These are phyloP conservation scores for Tiaroga cobitis DNA, from an alignment of 2,797 vertebrate genomes.

Conservation along the genomic window DNA sequence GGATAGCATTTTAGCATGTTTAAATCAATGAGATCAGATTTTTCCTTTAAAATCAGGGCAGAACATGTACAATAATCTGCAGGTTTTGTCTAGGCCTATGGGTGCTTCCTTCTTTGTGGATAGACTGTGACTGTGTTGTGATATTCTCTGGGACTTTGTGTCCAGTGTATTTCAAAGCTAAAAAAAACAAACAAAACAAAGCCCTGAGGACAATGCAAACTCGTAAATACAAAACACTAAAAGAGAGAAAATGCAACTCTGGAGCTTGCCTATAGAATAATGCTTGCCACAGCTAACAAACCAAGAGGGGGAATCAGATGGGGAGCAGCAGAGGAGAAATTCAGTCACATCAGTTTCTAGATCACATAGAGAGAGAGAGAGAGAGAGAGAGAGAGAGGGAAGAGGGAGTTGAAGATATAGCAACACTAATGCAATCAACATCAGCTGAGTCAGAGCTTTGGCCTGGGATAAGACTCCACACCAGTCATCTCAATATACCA, in stretches of 20 bases:
- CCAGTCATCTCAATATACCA: slow-evolving; percentile 3
- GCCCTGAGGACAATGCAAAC: slow-evolving; percentile 49
- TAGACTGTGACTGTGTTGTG: background rate
- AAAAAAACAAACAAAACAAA: background rate
- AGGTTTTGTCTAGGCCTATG: background rate
- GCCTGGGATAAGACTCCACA: slow-evolving; percentile 47
- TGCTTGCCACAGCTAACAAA: slow-evolving; percentile 54
- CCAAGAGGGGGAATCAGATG: slow-evolving; percentile 12
- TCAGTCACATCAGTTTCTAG: slow-evolving; percentile 72
- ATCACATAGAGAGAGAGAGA: slow-evolving; percentile 64
- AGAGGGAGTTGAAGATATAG: slow-evolving; percentile 54
- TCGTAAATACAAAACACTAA: slow-evolving; percentile 63
- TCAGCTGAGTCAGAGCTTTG: slow-evolving; percentile 71
- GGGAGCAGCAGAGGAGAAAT: slow-evolving; percentile 61
- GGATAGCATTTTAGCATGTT: background rate
- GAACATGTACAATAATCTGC: background rate
- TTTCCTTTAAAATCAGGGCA: background rate
- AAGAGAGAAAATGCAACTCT: slow-evolving; percentile 70
- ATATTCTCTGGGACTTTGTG: background rate
- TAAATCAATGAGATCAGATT: background rate
- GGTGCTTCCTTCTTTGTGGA: background rate
- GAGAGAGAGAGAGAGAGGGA: slow-evolving; percentile 24
- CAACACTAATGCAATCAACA: slow-evolving; percentile 73
- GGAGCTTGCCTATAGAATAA: slow-evolving; percentile 65
- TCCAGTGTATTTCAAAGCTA: background rate